phyloP scores from a whole-genome alignment of 1,140 invertebrate species.

The Cotesia vestalis region DNA sequence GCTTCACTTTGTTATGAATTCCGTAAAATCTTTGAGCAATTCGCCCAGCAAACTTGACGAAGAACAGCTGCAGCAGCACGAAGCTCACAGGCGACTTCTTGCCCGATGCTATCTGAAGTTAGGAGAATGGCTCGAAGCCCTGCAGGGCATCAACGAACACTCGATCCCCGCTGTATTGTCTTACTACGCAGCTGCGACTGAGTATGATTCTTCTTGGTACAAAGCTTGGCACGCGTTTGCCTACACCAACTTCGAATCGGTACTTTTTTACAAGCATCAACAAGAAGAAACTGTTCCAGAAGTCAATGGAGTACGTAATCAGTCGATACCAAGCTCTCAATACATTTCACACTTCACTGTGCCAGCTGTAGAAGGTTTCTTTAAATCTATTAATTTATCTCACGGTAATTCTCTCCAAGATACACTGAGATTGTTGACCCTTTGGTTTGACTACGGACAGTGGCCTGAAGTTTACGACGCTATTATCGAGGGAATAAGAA shows the following conservation, averaged over 20 bases:
- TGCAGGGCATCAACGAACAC: constrained; percentile 81
- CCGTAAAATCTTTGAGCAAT: constrained; percentile 60
- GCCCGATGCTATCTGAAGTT: constrained; percentile 90
- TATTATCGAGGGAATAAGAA: constrained; percentile 88
- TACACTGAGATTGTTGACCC: constrained; percentile 88
- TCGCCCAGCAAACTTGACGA: constrained; percentile 40
- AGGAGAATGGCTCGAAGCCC: constrained; percentile 88
- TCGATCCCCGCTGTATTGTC: constrained; percentile 85
- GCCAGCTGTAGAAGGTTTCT: constrained; percentile 94
- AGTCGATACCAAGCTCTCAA: constrained; percentile 56
- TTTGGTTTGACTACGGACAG: constrained; percentile 97
- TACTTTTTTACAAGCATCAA: constrained; percentile 87
- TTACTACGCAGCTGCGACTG: constrained; percentile 88
- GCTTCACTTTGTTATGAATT: constrained; percentile 79
- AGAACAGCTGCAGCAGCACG: constrained; percentile 69
- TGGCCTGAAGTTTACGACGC: constrained; percentile 93
- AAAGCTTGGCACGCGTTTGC: constrained; percentile 99
- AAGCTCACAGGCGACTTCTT: constrained; percentile 76
- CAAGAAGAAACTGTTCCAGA: constrained; percentile 62
- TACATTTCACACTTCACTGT: constrained; percentile 86
- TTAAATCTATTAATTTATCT: constrained; percentile 91
- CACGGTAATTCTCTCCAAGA: constrained; percentile 97
- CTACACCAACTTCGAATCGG: constrained; percentile 97
- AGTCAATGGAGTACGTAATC: constrained; percentile 48
- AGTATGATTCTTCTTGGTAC: constrained; percentile 88